These are phyloP conservation scores for Myopa testacea DNA, from an alignment of 2,888 invertebrate species.

Conservation along the genomic window DNA sequence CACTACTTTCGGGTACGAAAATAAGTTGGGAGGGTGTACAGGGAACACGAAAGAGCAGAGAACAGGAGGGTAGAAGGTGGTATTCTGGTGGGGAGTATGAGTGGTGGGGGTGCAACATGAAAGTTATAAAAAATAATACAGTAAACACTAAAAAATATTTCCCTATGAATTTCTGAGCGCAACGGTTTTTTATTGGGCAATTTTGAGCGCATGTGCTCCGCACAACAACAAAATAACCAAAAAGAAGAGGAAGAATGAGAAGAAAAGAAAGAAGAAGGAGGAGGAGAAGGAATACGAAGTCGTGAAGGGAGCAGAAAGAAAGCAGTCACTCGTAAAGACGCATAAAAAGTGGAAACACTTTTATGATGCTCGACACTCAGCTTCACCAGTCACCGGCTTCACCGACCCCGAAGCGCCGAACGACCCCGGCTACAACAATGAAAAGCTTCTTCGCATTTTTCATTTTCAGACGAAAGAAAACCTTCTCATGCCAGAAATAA, in stretches of 20 bases:
- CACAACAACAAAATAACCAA: slow-evolving; percentile 28
- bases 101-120: neutral
- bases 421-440: neutral
- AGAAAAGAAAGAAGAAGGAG: slow-evolving; percentile 14
- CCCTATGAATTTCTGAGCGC: slow-evolving; percentile 56
- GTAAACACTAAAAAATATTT: slow-evolving; percentile 47
- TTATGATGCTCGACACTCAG: slow-evolving; percentile 25
- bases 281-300: slow-evolving; percentile 1
- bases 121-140: slow-evolving; percentile 9
- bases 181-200: slow-evolving; percentile 59
- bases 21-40: neutral
- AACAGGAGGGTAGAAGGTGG: neutral
- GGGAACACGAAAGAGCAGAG: neutral
- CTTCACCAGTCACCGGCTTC: neutral
- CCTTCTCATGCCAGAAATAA: neutral
- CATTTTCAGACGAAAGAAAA: slow-evolving; percentile 15
- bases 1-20: neutral
- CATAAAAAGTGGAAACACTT: slow-evolving; percentile 19
- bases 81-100: neutral
- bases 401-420: no score
- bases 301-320: slow-evolving; percentile 4
- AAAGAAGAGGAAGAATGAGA: neutral
- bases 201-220: slow-evolving; percentile 58
- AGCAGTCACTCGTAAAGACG: slow-evolving; percentile 21
- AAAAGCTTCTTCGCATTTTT: slow-evolving; percentile 17